Percentiles rank a stretch among this genome's conserved stretches.
Evolutionary conservation across 2,888 invertebrate genomes (phyloP).

Genomic region (Ariolimax columbianus): DNA sequence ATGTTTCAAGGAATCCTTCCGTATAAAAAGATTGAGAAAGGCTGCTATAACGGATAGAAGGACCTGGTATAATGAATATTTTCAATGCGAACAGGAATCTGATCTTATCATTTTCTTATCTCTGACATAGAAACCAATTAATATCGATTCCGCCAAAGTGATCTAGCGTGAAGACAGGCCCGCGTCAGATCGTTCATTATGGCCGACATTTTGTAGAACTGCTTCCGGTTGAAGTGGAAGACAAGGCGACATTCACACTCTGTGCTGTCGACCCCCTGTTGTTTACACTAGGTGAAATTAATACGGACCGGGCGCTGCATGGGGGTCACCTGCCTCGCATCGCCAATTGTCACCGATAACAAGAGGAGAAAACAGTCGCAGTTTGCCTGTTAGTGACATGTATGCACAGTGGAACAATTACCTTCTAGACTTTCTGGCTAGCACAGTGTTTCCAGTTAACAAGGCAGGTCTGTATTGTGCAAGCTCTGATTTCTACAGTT

Average conservation of each 20-base stretch:
- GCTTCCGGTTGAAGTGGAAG: conserved; percentile 22
- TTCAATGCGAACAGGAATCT: too few relatives aligned
- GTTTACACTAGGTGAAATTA: conserved; percentile 16
- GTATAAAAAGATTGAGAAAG: too few relatives aligned
- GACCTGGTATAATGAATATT: too few relatives aligned
- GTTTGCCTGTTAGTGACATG: conserved; percentile 12
- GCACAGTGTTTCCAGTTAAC: conserved; percentile 25
- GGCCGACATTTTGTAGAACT: conserved; percentile 3
- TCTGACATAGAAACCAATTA: background rate
- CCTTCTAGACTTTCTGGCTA: conserved; percentile 14
- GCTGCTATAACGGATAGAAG: too few relatives aligned
- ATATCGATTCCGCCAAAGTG: background rate
- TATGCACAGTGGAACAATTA: conserved; percentile 30
- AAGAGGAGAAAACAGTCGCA: background rate
- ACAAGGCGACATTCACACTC: background rate
- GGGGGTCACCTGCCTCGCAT: conserved; percentile 23
- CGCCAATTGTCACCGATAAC: conserved; percentile 28
- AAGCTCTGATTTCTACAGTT: conserved; percentile 13
- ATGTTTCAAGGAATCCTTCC: too few relatives aligned
- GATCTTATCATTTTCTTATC: background rate
- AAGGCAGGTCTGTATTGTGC: conserved; percentile 13
- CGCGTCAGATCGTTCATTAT: background rate
- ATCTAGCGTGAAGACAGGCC: background rate
- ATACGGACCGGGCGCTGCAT: background rate
- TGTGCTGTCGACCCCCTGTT: background rate